phyloP scores from a whole-genome alignment of 2,797 vertebrate species.

The Amphiprion clarkii region DNA sequence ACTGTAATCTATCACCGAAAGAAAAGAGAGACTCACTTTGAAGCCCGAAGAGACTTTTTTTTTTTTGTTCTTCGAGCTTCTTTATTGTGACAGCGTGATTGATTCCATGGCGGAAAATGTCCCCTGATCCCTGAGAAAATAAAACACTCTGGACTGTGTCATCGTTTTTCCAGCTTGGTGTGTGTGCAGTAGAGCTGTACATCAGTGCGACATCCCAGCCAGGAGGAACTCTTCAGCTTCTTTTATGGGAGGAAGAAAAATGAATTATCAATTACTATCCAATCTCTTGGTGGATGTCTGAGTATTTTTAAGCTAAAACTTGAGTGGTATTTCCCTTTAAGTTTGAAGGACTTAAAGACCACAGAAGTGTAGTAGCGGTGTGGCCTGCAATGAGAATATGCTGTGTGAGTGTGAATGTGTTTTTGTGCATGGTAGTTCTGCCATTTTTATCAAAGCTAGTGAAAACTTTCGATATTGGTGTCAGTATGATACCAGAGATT shows the following conservation, averaged over 20 bases:
- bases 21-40: constrained; percentile 52
- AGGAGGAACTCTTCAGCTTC: constrained; percentile 46
- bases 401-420: constrained; percentile 36
- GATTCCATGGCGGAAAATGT: constrained; percentile 75
- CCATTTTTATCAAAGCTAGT: constrained; percentile 3
- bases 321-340: constrained; percentile 65
- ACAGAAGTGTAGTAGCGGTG: constrained; percentile 36
- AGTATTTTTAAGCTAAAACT: constrained; percentile 38
- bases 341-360: constrained; percentile 38
- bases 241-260: constrained; percentile 33
- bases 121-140: constrained; percentile 73
- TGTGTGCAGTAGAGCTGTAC: constrained; percentile 55
- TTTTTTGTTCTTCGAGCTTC: constrained; percentile 55
- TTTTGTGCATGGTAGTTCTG: constrained; percentile 1
- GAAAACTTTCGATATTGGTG: not conserved
- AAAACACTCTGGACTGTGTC: constrained; percentile 76
- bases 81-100: constrained; percentile 76
- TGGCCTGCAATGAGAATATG: constrained; percentile 63
- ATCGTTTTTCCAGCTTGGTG: constrained; percentile 68
- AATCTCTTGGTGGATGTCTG: constrained; percentile 15
- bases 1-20: constrained; percentile 58
- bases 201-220: constrained; percentile 60
- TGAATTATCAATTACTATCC: constrained; percentile 22
- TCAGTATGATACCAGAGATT: not conserved
- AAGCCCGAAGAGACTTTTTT: constrained; percentile 55